Evolutionary conservation across 92 coral and sea anemone species (phyloP), one percentile per base, ranked within the genome.

Genomic region (Diadumene lineata): DNA sequence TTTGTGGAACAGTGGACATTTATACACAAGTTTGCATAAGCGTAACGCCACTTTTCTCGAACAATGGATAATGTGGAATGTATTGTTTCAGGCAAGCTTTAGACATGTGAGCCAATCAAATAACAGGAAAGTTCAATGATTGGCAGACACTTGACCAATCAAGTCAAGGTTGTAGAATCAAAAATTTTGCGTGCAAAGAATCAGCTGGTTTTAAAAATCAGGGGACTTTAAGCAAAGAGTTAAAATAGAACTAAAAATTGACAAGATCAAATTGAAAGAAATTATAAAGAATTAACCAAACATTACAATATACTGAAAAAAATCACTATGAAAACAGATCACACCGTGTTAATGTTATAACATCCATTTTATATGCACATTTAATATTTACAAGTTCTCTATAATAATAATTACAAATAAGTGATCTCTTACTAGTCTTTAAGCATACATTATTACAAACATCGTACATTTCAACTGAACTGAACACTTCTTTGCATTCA

Each of bases 331-430:
- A 53, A 53, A 13, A 53, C 58, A 4, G 19, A 53, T 3, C 24
- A 15, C 10, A 53, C 58, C 58, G 48, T 53, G n/a, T 15, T 23
- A 62, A 62, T 62, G 7, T 3, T 62, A 62, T 7, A 62, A 26
- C 68, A 62, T 62, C 30, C 68, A 62, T 62, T 62, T 62, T 62
- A 62, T 62, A 62, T 62, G 43, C 34, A 62, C 68, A 62, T 62
- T 2, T 53, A 53, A 21, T 69, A 69, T 69, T 69, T 69, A 69
- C 74, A 69, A 69, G 61, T 0, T 31, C 28, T 69, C 6, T 43
- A 44, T 68, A 46, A 6, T 66, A 33, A 66, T 25, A 43, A 43
- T 69, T 19, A 69, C 1, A n/a, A 25, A 50, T 1, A 19, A 31
- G n/a, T 31, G 50, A 13, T 66, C 4, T 22, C 4, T 16, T 53